Evolutionary conservation across 2,888 invertebrate genomes (phyloP).

Genomic region (Meta bourneti): DNA sequence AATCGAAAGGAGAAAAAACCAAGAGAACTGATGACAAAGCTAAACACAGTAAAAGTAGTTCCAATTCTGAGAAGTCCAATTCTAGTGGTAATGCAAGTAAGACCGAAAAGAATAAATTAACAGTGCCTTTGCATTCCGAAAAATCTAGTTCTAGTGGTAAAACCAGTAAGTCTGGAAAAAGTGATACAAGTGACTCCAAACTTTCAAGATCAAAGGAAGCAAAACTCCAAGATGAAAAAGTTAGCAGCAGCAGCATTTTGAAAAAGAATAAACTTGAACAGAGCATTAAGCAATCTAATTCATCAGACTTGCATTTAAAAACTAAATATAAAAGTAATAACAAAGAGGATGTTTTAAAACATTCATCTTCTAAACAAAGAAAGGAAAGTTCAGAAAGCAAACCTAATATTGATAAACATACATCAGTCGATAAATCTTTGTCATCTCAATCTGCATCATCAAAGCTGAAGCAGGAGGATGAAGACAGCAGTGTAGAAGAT

Average conservation of each 20-base stretch:
- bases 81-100: slow-evolving; percentile 9
- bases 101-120: slow-evolving; percentile 27
- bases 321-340: slow-evolving; percentile 1
- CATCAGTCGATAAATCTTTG: background rate
- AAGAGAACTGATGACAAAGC: background rate
- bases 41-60: slow-evolving; percentile 26
- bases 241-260: slow-evolving; percentile 54
- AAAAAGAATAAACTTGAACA: slow-evolving; percentile 43
- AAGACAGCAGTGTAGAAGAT: slow-evolving; percentile 12
- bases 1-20: background rate
- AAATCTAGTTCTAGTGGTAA: slow-evolving; percentile 15
- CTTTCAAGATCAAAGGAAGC: slow-evolving; percentile 27
- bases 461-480: background rate
- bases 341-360: slow-evolving; percentile 17
- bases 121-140: slow-evolving; percentile 7
- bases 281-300: background rate
- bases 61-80: slow-evolving; percentile 30
- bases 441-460: background rate
- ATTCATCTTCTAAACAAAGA: slow-evolving; percentile 25
- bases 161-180: slow-evolving; percentile 2
- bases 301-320: background rate
- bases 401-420: background rate
- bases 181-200: slow-evolving; percentile 8
- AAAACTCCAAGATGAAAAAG: slow-evolving; percentile 58
- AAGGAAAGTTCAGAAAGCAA: slow-evolving; percentile 15